Base-by-base conservation (phyloP, 2,888 invertebrate genomes). In the Tupiocoris notatus region DNA sequence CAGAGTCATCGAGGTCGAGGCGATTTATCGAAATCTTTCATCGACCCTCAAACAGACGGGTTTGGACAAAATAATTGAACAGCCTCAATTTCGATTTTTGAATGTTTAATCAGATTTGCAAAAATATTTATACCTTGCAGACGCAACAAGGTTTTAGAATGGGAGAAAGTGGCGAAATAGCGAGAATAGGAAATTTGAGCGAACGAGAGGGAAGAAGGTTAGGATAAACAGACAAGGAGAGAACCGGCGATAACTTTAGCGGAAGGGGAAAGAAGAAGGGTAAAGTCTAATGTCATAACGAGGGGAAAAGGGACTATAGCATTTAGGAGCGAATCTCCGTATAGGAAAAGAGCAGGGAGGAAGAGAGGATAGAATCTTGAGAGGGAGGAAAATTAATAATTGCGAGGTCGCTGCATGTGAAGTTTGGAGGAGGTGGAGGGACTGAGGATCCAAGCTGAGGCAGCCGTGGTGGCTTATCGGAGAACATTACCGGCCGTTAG, bases 401-500 rank as follows among this genome's bases (percentile, higher is more conserved):
- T 68, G 68, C 68, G 68, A 58, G 68, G n/a, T 23, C 39, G 39
- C 39, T 39, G 39, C 9, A 58, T 68, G 58, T 68, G 57, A 58
- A 9, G 59, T 24, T 56, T 58, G 68, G 68, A 68, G 24, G 24
- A 68, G 23, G 57, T 24, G 57, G 58, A 24, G 58, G 39, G 3
- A 12, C 39, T 3, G 39, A 39, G 39, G 39, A 12, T 3, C 39
- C 12, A 3, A 12, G 39, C 39, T 39, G 39, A 39, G 39, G 39
- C 39, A 39, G 39, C 22, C 24, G 68, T 56, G 68, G 68, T 68
- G 24, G 59, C 68, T 68, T 68, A 68, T 68, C 68, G 68, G 59
- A 68, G 68, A 24, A 59, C 68, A 68, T 68, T 68, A 68, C 68
- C 68, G 68, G 68, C 68, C 68, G 68, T 68, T 68, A 68, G 58